A percentile compares a stretch with the other conserved stretches of the same genome.
Evolutionary conservation across 2,888 invertebrate species (phyloP).

Genomic region (Sarcophaga carnaria): DNA sequence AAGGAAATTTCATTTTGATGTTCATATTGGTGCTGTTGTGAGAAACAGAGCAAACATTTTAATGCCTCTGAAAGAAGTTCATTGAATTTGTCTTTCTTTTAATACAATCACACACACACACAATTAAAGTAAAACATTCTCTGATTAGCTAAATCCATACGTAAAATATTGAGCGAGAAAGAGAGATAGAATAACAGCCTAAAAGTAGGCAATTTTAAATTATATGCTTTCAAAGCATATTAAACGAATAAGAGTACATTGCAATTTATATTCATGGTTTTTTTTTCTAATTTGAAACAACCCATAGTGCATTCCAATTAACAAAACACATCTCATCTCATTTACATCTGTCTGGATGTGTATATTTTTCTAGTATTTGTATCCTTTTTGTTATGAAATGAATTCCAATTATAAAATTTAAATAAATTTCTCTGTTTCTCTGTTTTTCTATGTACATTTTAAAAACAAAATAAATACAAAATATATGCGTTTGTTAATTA

Average conservation of each 20-base stretch:
- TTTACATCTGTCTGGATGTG: not conserved
- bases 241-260: not conserved
- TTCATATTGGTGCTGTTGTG: not conserved
- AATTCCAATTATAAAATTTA: too few relatives aligned
- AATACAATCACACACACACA: not conserved
- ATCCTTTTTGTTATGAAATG: not conserved
- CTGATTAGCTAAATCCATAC: not conserved
- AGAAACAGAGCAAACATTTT: slow-evolving; percentile 57
- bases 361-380: not conserved
- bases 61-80: slow-evolving; percentile 47
- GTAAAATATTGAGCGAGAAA: not conserved
- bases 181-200: not conserved
- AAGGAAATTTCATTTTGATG: slow-evolving; percentile 12
- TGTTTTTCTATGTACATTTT: too few relatives aligned
- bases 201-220: slow-evolving; percentile 32
- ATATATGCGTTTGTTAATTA: too few relatives aligned
- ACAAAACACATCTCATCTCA: too few relatives aligned
- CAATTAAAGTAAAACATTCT: not conserved
- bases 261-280: not conserved
- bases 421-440: too few relatives aligned
- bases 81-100: slow-evolving; percentile 38
- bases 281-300: too few relatives aligned
- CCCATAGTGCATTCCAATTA: too few relatives aligned
- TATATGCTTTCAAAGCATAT: slow-evolving; percentile 7
- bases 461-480: too few relatives aligned